A percentile compares a stretch with the other conserved stretches of the same genome.
phyloP scores from a whole-genome alignment of 53 echinoderm and acorn worm species.

The Luidia sarsii region DNA sequence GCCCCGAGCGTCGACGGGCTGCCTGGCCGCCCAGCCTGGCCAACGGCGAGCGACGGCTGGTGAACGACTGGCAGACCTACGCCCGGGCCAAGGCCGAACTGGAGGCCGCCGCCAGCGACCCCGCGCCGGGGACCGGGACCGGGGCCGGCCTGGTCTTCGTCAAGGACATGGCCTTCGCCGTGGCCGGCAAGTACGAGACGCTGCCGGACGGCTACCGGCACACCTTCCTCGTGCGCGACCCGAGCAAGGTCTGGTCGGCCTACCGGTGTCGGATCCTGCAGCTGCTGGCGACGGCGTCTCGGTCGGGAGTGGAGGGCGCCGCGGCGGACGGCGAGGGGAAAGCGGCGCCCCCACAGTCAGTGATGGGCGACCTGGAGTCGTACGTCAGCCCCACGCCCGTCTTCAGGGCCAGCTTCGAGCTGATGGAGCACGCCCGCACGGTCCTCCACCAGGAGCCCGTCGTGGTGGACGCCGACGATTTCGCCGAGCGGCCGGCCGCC shows the following conservation, averaged over 20 bases:
- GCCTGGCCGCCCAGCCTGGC: conserved; percentile 2
- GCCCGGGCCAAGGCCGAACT: background rate
- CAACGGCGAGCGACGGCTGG: background rate
- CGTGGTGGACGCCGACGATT: conserved; percentile 45
- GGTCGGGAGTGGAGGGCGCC: background rate
- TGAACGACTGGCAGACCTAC: conserved; percentile 47
- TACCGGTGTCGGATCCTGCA: conserved; percentile 23
- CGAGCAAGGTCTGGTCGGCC: conserved; percentile 29
- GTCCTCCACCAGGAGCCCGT: conserved; percentile 29
- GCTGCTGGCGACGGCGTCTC: background rate
- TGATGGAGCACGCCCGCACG: conserved; percentile 32
- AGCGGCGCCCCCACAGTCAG: background rate
- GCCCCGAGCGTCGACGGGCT: conserved; percentile 20
- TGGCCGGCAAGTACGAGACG: conserved; percentile 27
- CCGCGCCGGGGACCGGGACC: no score
- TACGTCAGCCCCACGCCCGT: conserved; percentile 30
- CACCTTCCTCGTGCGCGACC: conserved; percentile 30
- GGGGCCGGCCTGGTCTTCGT: conserved; percentile 10
- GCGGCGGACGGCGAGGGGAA: background rate
- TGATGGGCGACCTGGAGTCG: background rate
- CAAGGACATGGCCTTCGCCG: conserved; percentile 41
- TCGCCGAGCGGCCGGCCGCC: conserved; percentile 11
- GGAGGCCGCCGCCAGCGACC: background rate
- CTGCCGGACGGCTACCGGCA: conserved; percentile 30
- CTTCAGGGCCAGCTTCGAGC: conserved; percentile 26